A percentile compares a stretch with the other conserved stretches of the same genome.
These are phyloP conservation scores for Karalla daura DNA, from an alignment of 2,797 vertebrate genomes.

Conservation along the genomic window DNA sequence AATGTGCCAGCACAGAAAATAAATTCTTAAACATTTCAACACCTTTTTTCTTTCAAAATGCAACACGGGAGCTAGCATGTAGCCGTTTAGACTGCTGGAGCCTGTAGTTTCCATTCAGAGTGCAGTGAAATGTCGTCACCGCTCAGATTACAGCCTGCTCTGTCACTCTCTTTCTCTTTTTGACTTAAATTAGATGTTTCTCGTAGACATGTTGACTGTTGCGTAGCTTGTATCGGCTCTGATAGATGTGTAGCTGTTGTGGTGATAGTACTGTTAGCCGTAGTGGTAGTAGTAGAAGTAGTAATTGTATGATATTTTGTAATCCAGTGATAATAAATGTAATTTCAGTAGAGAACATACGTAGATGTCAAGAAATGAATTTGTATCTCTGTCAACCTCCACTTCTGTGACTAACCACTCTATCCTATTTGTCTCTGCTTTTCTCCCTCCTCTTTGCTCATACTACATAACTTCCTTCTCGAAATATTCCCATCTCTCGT, in stretches of 20 bases:
- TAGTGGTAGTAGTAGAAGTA: constrained; percentile 41
- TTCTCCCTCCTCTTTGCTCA: constrained; percentile 32
- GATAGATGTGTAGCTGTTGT: constrained; percentile 48
- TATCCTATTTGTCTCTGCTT: constrained; percentile 59
- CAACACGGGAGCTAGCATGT: background rate
- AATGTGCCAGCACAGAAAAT: background rate
- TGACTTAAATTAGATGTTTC: constrained; percentile 6
- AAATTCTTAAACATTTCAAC: background rate
- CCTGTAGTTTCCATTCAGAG: constrained; percentile 16
- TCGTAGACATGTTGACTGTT: constrained; percentile 31
- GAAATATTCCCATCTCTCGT: background rate
- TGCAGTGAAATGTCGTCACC: constrained; percentile 31
- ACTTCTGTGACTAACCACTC: constrained; percentile 60
- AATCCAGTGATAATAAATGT: background rate
- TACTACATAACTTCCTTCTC: constrained; percentile 4
- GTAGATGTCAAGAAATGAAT: background rate
- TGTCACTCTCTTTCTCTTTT: constrained; percentile 22
- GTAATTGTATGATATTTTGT: constrained; percentile 25
- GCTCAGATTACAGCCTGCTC: constrained; percentile 50
- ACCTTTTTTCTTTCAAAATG: too few species aligned
- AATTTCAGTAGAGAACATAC: background rate
- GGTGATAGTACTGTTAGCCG: constrained; percentile 68
- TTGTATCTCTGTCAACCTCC: constrained; percentile 17
- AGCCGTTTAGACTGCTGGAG: constrained; percentile 21
- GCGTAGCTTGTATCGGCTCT: constrained; percentile 38